phyloP scores from a whole-genome alignment of 37 sponge, comb jelly and placozoan species.

The Axinella damicornis region DNA sequence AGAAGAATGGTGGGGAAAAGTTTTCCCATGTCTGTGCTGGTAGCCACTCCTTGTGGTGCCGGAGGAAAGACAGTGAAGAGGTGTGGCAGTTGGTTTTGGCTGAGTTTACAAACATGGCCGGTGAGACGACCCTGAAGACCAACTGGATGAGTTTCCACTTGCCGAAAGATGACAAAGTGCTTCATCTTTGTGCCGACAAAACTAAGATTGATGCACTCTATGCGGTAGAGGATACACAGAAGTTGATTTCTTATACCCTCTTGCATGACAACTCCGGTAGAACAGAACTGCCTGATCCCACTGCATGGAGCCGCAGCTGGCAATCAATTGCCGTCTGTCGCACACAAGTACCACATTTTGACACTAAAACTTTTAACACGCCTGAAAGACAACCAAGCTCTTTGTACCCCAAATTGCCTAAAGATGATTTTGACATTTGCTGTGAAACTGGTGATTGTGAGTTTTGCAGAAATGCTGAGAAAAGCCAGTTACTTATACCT shows the following conservation, averaged over 20 bases:
- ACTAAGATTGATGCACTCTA: neutral
- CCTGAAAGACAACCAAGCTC: neutral
- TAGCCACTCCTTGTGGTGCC: slow-evolving; percentile 51
- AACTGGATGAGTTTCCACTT: slow-evolving; percentile 25
- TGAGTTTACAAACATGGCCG: neutral
- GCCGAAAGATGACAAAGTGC: neutral
- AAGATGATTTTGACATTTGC: slow-evolving; percentile 18
- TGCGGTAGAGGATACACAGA: neutral
- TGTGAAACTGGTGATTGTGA: slow-evolving; percentile 50
- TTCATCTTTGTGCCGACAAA: slow-evolving; percentile 4
- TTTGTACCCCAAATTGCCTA: slow-evolving; percentile 29
- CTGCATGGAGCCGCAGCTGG: neutral
- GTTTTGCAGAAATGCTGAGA: slow-evolving; percentile 3
- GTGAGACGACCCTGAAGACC: neutral
- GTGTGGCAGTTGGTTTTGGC: slow-evolving; percentile 43
- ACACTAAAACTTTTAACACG: neutral
- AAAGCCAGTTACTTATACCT: too few species aligned
- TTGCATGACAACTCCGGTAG: neutral
- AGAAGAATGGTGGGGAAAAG: neutral
- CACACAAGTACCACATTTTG: neutral
- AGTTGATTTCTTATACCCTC: slow-evolving; percentile 11
- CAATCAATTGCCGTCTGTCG: neutral
- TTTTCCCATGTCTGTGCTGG: slow-evolving; percentile 41
- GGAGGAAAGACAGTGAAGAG: slow-evolving; percentile 18
- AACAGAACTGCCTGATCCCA: neutral